A percentile compares a stretch with the other conserved stretches of the same genome.
phyloP scores from a whole-genome alignment of 1,140 invertebrate species.

The Chymomyza costata region DNA sequence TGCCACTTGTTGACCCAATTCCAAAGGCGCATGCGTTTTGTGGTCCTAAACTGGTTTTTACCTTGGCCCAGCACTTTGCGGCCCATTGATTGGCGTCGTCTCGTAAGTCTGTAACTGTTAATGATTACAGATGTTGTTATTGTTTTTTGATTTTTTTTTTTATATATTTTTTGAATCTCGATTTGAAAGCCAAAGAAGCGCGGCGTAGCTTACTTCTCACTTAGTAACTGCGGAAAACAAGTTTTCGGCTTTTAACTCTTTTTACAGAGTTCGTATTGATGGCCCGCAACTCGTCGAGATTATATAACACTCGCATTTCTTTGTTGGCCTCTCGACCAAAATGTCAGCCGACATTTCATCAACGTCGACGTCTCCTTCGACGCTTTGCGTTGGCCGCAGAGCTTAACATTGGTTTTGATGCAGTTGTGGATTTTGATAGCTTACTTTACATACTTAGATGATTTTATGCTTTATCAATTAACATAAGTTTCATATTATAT shows the following conservation, averaged over 20 bases:
- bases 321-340: too few species aligned
- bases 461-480: constrained; percentile 41
- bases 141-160: too few species aligned
- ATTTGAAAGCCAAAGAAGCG: constrained; percentile 69
- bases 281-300: too few species aligned
- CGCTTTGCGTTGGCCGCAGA: constrained; percentile 20
- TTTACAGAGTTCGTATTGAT: constrained; percentile 6
- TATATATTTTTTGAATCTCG: constrained; percentile 63
- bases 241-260: constrained; percentile 38
- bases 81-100: constrained; percentile 39
- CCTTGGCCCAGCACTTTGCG: background rate
- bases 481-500: constrained; percentile 43
- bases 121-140: constrained; percentile 62
- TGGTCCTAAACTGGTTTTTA: constrained; percentile 20
- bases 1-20: constrained; percentile 70
- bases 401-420: constrained; percentile 3
- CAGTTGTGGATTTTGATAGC: constrained; percentile 2
- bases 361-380: too few species aligned
- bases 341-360: constrained; percentile 58
- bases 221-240: constrained; percentile 32
- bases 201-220: too few species aligned
- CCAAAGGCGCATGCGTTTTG: constrained; percentile 62
- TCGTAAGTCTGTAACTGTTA: constrained; percentile 53
- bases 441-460: constrained; percentile 9
- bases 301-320: constrained; percentile 42